phyloP scores from a whole-genome alignment of 1,140 invertebrate species.

The Brachionus manjavacas region DNA sequence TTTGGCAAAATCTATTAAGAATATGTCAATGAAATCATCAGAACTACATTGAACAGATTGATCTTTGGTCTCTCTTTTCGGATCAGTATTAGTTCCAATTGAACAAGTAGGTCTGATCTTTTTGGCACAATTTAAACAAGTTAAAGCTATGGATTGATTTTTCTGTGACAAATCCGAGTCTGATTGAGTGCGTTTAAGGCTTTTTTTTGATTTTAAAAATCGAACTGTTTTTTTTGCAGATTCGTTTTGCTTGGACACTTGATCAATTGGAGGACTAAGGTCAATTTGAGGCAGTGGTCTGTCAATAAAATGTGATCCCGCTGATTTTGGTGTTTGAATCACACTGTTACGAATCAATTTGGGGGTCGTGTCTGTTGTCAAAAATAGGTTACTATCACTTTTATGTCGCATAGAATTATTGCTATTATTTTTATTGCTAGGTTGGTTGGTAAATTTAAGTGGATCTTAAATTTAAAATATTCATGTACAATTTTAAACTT shows the following conservation, averaged over 20 bases:
- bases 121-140: conserved; percentile 6
- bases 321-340: neutral
- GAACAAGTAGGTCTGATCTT: neutral
- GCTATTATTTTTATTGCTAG: neutral
- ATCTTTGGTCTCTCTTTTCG: neutral
- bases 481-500: neutral
- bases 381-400: neutral
- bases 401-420: neutral
- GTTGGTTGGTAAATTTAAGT: conserved; percentile 3
- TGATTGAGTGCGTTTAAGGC: neutral
- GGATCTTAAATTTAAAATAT: neutral
- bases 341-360: neutral
- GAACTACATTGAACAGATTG: neutral
- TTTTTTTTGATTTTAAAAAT: neutral
- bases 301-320: neutral
- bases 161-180: neutral
- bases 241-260: neutral
- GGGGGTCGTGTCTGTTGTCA: neutral
- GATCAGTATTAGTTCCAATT: neutral
- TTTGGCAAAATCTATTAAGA: neutral
- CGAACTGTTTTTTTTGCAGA: conserved; percentile 10
- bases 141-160: neutral
- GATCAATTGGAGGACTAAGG: neutral
- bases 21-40: neutral
- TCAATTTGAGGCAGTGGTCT: neutral